A percentile compares a stretch with the other conserved stretches of the same genome.
Conservation (phyloP, 2,797 vertebrate species). For the Antrozous pallidus region DNA sequence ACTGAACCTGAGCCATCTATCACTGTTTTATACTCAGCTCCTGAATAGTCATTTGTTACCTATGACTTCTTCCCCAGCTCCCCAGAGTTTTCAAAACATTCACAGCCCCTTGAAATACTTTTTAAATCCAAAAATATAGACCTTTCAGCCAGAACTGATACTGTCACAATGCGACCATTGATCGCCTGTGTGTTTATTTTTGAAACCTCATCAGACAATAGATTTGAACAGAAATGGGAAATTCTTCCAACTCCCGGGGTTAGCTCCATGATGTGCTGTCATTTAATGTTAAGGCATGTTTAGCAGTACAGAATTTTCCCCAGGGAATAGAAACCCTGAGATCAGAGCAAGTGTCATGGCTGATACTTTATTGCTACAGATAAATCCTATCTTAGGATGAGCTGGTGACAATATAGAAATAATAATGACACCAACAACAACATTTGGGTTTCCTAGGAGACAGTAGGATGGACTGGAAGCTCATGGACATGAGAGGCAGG, state of each 20-base stretch:
- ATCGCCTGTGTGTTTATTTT: slow-evolving; percentile 3
- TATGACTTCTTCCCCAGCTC: slow-evolving; percentile 71
- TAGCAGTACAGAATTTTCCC: background rate
- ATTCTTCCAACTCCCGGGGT: background rate
- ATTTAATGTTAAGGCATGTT: slow-evolving; percentile 39
- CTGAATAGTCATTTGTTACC: slow-evolving; percentile 76
- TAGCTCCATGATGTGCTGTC: background rate
- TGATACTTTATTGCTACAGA: background rate
- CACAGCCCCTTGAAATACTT: slow-evolving; percentile 56
- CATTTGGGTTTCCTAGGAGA: background rate
- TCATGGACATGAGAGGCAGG: background rate
- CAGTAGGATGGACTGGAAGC: background rate
- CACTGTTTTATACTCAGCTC: slow-evolving; percentile 55
- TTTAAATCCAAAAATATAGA: slow-evolving; percentile 63
- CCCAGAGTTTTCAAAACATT: slow-evolving; percentile 62
- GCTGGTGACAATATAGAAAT: background rate
- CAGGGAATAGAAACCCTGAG: background rate
- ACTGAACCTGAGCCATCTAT: slow-evolving; percentile 68
- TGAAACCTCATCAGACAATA: slow-evolving; percentile 52
- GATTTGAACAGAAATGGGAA: slow-evolving; percentile 58
- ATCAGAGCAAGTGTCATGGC: background rate
- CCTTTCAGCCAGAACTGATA: slow-evolving; percentile 61
- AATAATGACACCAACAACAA: background rate
- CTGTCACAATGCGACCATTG: background rate
- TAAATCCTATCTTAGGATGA: background rate